Percentiles rank a stretch among this genome's conserved stretches.
Evolutionary conservation across 35 echinoderm and acorn worm genomes (phyloP).

Genomic region (Holothuria glaberrima): DNA sequence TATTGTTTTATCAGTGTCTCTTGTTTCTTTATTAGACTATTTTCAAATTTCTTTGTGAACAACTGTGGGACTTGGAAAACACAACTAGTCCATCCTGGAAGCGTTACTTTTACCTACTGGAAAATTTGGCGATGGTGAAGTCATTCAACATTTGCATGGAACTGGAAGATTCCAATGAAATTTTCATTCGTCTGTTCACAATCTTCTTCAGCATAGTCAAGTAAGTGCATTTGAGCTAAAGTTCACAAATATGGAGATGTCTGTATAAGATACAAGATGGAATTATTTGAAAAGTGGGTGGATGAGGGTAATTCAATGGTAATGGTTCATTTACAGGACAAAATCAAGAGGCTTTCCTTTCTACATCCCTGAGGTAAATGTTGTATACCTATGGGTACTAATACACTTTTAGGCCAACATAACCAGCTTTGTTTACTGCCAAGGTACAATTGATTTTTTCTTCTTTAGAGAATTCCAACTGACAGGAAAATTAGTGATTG

Average conservation of each 20-base stretch:
- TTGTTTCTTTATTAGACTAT: constrained; percentile 67
- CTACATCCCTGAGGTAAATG: too few relatives aligned
- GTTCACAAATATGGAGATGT: background rate
- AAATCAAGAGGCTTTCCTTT: too few relatives aligned
- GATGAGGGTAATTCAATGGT: too few relatives aligned
- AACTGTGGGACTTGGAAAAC: constrained; percentile 92
- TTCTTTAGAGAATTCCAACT: too few relatives aligned
- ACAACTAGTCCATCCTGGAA: constrained; percentile 90
- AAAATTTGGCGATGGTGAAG: constrained; percentile 99
- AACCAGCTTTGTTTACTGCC: too few relatives aligned
- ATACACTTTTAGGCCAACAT: too few relatives aligned
- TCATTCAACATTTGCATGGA: constrained; percentile 99
- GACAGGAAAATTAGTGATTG: too few relatives aligned
- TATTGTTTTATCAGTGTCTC: constrained; percentile 1
- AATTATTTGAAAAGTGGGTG: too few relatives aligned
- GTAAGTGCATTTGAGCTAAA: constrained; percentile 43
- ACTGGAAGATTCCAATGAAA: constrained; percentile 89
- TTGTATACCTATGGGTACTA: too few relatives aligned
- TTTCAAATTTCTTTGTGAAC: constrained; percentile 95
- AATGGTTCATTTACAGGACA: too few relatives aligned
- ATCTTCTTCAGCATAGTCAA: constrained; percentile 95
- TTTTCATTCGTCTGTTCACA: constrained; percentile 91
- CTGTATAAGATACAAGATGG: too few relatives aligned
- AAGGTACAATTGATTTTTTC: too few relatives aligned
- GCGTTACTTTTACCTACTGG: constrained; percentile 95